Percentiles rank a stretch among this genome's conserved stretches.
These are phyloP conservation scores for Synanthedon andrenaeformis DNA, from an alignment of 2,888 invertebrate species.

Conservation along the genomic window DNA sequence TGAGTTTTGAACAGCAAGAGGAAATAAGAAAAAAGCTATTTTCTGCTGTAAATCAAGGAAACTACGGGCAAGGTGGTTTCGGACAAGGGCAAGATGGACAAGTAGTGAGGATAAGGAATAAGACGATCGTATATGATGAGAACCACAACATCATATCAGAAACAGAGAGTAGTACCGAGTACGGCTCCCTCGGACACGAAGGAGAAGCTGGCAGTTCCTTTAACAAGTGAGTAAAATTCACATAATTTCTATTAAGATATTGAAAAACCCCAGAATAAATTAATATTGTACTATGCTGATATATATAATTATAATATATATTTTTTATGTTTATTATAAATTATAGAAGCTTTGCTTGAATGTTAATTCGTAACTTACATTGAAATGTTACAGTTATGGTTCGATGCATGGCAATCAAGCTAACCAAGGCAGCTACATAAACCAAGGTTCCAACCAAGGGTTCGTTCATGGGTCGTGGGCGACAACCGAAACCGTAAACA, in stretches of 20 bases:
- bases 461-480: conserved; percentile 55
- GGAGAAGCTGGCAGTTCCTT: conserved; percentile 59
- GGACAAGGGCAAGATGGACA: conserved; percentile 27
- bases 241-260: too few species aligned
- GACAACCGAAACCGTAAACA: conserved; percentile 61
- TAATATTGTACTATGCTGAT: too few species aligned
- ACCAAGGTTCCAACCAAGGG: conserved; percentile 19
- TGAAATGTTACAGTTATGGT: background rate
- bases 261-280: too few species aligned
- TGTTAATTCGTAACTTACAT: background rate
- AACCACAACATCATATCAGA: conserved; percentile 58
- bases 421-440: conserved; percentile 9
- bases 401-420: background rate
- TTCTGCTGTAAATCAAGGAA: conserved; percentile 3
- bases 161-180: conserved; percentile 66
- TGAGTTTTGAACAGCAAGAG: conserved; percentile 7
- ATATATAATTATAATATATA: too few species aligned
- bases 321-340: background rate
- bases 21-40: conserved; percentile 5
- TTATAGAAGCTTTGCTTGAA: background rate
- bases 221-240: conserved; percentile 38
- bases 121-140: conserved; percentile 42
- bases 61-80: conserved; percentile 15
- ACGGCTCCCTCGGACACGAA: conserved; percentile 49
- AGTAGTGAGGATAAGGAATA: conserved; percentile 38